A percentile compares a stretch with the other conserved stretches of the same genome.
phyloP scores from a whole-genome alignment of 2,888 invertebrate genomes.

The Hypsopygia costalis region DNA sequence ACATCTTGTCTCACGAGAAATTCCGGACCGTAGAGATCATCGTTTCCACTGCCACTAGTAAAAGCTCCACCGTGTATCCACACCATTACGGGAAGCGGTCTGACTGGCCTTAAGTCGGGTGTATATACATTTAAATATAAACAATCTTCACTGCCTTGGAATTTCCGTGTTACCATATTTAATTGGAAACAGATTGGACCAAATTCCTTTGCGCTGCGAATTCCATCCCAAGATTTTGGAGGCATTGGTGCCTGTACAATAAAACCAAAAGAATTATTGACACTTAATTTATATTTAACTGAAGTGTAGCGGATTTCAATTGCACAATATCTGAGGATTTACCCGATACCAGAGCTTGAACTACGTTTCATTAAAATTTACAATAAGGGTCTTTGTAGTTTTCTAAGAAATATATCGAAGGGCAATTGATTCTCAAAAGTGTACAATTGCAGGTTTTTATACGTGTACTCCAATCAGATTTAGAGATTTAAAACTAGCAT shows the following conservation, averaged over 20 bases:
- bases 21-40: conserved; percentile 36
- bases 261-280: too few relatives aligned
- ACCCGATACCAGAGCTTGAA: too few relatives aligned
- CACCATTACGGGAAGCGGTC: conserved; percentile 40
- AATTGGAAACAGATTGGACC: conserved; percentile 32
- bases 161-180: conserved; percentile 16
- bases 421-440: too few relatives aligned
- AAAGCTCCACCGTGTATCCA: conserved; percentile 40
- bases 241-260: conserved; percentile 35
- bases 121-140: conserved; percentile 50
- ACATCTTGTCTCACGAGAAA: conserved; percentile 37
- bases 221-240: conserved; percentile 41
- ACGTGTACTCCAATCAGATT: too few relatives aligned
- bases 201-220: conserved; percentile 34
- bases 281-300: too few relatives aligned
- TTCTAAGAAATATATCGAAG: too few relatives aligned
- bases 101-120: conserved; percentile 27
- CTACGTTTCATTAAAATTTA: too few relatives aligned
- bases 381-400: too few relatives aligned
- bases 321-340: too few relatives aligned
- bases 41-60: conserved; percentile 33
- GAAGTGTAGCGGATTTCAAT: too few relatives aligned
- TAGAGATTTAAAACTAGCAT: too few relatives aligned
- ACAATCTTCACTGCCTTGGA: conserved; percentile 45
- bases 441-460: too few relatives aligned